A percentile compares a stretch with the other conserved stretches of the same genome.
phyloP scores from a whole-genome alignment of 30 jellyfish, hydroid and myxozoan genomes.

The Aurelia sp. region DNA sequence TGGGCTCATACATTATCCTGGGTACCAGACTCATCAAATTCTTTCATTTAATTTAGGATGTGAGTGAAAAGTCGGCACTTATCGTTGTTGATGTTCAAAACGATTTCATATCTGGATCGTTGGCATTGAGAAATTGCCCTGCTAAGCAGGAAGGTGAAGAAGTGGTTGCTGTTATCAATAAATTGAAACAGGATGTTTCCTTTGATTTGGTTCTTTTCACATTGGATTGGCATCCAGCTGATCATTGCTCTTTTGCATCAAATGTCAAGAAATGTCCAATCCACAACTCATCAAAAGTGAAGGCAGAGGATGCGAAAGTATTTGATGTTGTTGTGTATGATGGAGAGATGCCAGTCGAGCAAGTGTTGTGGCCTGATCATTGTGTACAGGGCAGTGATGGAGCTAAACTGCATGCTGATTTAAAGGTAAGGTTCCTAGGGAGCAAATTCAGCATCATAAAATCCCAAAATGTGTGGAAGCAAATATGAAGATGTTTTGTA shows the following conservation, averaged over 20 bases:
- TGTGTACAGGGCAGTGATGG: conserved; percentile 95
- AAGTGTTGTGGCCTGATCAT: conserved; percentile 95
- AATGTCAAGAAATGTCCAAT: conserved; percentile 78
- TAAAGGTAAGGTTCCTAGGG: conserved; percentile 58
- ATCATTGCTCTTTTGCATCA: conserved; percentile 89
- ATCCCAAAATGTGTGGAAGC: too few relatives aligned
- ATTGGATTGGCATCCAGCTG: conserved; percentile 94
- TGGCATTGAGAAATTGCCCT: conserved; percentile 90
- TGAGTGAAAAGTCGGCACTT: conserved; percentile 58
- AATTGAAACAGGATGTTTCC: conserved; percentile 18
- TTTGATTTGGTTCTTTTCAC: conserved; percentile 78
- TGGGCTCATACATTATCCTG: too few relatives aligned
- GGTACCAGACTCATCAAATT: too few relatives aligned
- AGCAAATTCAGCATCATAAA: too few relatives aligned
- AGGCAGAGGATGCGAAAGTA: conserved; percentile 68
- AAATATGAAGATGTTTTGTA: too few relatives aligned
- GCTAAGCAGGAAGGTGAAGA: conserved; percentile 97
- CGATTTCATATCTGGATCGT: conserved; percentile 93
- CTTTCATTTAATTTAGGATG: conserved; percentile 29
- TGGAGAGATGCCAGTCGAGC: conserved; percentile 75
- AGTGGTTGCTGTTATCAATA: conserved; percentile 76
- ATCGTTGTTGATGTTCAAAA: conserved; percentile 93
- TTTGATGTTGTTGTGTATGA: conserved; percentile 70
- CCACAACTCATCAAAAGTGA: conserved; percentile 48
- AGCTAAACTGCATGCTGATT: conserved; percentile 87